phyloP scores from a whole-genome alignment of 2,113 vertebrate genomes.

The Paramisgurnus dabryanus region DNA sequence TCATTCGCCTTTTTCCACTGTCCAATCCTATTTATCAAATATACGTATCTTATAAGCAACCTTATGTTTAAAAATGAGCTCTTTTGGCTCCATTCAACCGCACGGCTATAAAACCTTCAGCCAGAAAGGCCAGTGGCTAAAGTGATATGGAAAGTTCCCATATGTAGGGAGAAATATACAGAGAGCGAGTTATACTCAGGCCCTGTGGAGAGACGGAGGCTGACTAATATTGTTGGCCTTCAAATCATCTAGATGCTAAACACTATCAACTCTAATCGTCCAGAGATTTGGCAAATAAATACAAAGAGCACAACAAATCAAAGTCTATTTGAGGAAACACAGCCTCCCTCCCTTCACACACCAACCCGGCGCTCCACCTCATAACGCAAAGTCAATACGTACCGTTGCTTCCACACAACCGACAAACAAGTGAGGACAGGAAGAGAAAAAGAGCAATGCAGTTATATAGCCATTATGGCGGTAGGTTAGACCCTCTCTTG shows the following conservation, averaged over 20 bases:
- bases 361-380: not conserved
- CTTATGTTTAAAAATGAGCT: conserved; percentile 10
- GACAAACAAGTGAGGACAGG: conserved; percentile 20
- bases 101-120: conserved; percentile 7
- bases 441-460: not conserved
- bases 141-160: conserved; percentile 8
- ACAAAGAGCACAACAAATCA: conserved; percentile 36
- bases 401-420: conserved; percentile 23
- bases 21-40: conserved; percentile 2
- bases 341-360: not conserved
- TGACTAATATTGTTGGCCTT: not conserved
- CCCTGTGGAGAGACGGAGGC: not conserved
- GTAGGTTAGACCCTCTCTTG: conserved; percentile 31
- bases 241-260: conserved; percentile 38
- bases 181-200: not conserved
- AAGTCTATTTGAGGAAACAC: conserved; percentile 31
- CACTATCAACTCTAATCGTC: conserved; percentile 16
- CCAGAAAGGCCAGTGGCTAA: conserved; percentile 9
- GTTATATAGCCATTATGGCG: conserved; percentile 28
- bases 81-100: not conserved
- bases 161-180: conserved; percentile 9
- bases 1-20: not conserved
- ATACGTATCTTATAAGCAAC: not conserved
- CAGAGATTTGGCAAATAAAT: conserved; percentile 24
- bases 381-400: conserved; percentile 38